Evolutionary conservation across 2,797 vertebrate species (phyloP).

Genomic region (Gymnoscopelus microlampas): DNA sequence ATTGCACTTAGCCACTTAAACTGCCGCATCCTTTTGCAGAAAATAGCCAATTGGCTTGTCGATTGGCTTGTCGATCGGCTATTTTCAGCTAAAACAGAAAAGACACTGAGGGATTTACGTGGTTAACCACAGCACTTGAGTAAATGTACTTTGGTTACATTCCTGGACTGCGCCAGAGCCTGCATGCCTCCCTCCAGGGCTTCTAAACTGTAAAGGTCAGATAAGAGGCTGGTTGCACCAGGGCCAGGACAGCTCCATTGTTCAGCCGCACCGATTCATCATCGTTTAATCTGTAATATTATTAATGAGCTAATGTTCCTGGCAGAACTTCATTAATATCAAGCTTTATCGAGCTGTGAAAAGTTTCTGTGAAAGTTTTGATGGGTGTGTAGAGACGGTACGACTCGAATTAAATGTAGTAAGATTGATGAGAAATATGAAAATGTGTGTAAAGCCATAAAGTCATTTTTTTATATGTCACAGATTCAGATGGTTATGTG

Average conservation of each 20-base stretch:
- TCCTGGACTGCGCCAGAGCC: no score
- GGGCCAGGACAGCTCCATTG: conserved; percentile 64
- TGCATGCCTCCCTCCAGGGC: conserved; percentile 52
- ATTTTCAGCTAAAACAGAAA: no score
- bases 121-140: no score
- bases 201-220: conserved; percentile 73
- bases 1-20: no score
- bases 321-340: conserved; percentile 68
- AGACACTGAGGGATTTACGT: no score
- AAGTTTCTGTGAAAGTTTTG: conserved; percentile 57
- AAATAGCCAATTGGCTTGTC: no score
- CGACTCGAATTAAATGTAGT: neutral
- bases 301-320: conserved; percentile 69
- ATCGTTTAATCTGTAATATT: conserved; percentile 69
- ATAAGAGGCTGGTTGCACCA: conserved; percentile 71
- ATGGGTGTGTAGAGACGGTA: conserved; percentile 49
- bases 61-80: no score
- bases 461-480: neutral
- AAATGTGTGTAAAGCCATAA: conserved; percentile 16
- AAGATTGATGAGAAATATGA: neutral
- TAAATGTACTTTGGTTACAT: no score
- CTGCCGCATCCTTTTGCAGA: no score
- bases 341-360: conserved; percentile 44
- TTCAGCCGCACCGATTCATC: conserved; percentile 64
- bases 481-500: neutral